Conservation (phyloP, 2,113 vertebrate genomes). For the Lepus europaeus region DNA sequence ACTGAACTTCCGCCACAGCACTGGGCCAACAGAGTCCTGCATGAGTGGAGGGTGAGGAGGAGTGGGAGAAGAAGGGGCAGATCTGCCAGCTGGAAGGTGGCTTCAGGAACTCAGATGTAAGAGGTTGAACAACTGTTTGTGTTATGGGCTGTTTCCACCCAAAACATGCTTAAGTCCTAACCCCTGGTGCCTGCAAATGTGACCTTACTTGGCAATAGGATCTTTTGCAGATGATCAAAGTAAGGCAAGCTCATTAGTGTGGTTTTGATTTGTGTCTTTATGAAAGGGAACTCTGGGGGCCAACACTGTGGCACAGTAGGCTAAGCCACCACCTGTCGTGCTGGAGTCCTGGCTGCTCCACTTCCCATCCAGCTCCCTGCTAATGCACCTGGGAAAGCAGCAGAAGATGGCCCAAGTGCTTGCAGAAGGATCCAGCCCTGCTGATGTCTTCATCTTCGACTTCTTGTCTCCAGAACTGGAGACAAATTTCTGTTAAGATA, state of each 20-base stretch:
- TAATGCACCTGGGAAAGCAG: too few relatives aligned
- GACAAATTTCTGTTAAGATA: neutral
- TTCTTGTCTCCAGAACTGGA: neutral
- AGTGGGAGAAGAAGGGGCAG: neutral
- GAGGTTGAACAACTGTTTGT: neutral
- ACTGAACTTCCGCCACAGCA: neutral
- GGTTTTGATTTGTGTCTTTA: neutral
- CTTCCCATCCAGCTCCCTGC: too few relatives aligned
- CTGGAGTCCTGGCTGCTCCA: too few relatives aligned
- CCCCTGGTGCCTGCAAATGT: neutral
- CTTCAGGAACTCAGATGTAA: neutral
- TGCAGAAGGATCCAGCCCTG: neutral
- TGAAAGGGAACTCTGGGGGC: neutral
- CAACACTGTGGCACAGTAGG: too few relatives aligned
- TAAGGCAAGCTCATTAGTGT: neutral
- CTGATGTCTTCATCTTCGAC: neutral
- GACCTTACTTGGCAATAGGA: conserved; percentile 1
- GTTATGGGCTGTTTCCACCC: neutral
- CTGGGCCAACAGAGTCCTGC: neutral
- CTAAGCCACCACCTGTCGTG: too few relatives aligned
- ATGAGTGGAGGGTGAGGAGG: neutral
- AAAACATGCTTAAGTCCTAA: neutral
- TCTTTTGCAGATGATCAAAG: conserved; percentile 2
- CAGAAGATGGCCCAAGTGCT: too few relatives aligned
- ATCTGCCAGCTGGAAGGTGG: neutral